Evolutionary conservation across 2,888 invertebrate species (phyloP), one percentile per base, ranked within the genome.

Genomic region (Chalcosyrphus nemorum): DNA sequence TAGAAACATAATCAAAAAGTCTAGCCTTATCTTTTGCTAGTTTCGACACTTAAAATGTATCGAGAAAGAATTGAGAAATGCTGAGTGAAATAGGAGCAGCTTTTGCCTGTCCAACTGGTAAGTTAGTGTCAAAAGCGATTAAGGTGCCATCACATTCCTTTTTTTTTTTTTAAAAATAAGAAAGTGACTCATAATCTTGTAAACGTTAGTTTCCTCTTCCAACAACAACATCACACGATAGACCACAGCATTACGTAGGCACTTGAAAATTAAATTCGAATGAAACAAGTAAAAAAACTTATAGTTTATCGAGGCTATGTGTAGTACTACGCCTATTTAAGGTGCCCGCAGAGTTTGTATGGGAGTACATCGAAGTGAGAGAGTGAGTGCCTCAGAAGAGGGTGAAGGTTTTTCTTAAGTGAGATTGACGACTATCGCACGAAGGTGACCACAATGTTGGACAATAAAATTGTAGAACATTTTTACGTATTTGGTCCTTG

Each of bases 151-250:
- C 63, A 19, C 35, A 24, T 50, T 15, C 35, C 32, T 50, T 15
- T 19, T 38, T 32, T 32, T 32, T 32, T 32, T 29, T 29, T 29
- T 29, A 6, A 6, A 2, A 32, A 7, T n/a, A 21, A 6, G 59
- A 75, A 66, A 59, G 50, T 81, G 81, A 74, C 13, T 81, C 81
- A 81, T 68, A 27, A 41, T 75, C 38, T 45, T 54, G 61, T 66
- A 59, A 61, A 29, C 32, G 43, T 27, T 45, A 15, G 24, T 70
- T 59, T 52, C 52, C 72, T 52, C 52, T 47, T 68, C 15, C 35
- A 13, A 21, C 27, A 57, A 15, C 47, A 35, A 9, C 27, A 5
- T 4, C 11, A 29, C n/a, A 35, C 13, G 19, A 19, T 19, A 38
- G 68, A 56, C 43, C 29, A 19, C 35, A 38, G 13, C 9, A 24